phyloP scores from a whole-genome alignment of 2,888 invertebrate species.

The Eupithecia centaureata region DNA sequence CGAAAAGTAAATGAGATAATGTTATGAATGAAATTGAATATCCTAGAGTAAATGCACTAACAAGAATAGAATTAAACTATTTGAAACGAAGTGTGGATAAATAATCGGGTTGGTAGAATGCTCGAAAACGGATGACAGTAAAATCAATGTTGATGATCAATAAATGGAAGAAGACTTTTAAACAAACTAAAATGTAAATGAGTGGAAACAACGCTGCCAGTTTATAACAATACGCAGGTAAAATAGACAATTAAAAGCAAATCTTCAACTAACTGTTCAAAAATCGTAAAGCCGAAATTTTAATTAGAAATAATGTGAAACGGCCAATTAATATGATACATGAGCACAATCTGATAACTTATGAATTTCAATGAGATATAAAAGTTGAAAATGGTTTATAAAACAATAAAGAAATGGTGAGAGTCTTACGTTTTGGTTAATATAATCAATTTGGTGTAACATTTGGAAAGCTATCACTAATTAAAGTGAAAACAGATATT shows the following conservation, averaged over 20 bases:
- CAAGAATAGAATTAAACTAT: not conserved
- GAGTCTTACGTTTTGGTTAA: conserved; percentile 37
- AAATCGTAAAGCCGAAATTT: conserved; percentile 57
- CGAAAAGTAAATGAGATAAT: not conserved
- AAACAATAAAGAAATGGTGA: conserved; percentile 46
- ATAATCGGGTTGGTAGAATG: not conserved
- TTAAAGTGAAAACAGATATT: conserved; percentile 38
- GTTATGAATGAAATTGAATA: not conserved
- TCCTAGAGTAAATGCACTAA: not conserved
- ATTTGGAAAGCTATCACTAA: conserved; percentile 41
- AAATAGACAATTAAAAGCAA: conserved; percentile 34
- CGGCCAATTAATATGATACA: conserved; percentile 64
- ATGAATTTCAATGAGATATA: conserved; percentile 57
- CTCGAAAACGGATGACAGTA: not conserved
- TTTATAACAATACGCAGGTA: conserved; percentile 34
- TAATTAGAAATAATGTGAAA: conserved; percentile 61
- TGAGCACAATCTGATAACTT: conserved; percentile 57
- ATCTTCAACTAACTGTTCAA: conserved; percentile 45
- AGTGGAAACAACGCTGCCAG: conserved; percentile 31
- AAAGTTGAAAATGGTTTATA: conserved; percentile 39
- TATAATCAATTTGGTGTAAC: conserved; percentile 40
- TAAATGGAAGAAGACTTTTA: conserved; percentile 18
- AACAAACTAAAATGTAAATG: conserved; percentile 33
- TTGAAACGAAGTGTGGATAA: not conserved
- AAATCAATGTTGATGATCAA: conserved; percentile 11